phyloP scores from a whole-genome alignment of 1,140 invertebrate species.

The Coptotermes formosanus region DNA sequence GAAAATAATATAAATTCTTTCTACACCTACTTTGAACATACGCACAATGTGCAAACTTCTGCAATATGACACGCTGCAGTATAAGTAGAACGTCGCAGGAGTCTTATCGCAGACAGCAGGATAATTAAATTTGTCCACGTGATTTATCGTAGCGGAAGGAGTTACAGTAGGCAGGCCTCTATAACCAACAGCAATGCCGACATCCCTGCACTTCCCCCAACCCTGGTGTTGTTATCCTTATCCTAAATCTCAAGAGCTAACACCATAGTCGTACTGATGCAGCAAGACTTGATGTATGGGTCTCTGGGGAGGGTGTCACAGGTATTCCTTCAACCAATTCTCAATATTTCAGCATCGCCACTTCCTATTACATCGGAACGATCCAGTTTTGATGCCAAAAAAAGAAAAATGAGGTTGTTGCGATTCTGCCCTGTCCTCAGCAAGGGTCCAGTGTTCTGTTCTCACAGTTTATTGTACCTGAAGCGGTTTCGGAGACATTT shows the following conservation, averaged over 20 bases:
- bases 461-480: no score
- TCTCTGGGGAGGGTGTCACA: slow-evolving; percentile 38
- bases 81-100: slow-evolving; percentile 34
- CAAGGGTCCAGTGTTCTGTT: no score
- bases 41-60: not conserved
- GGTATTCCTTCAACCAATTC: not conserved
- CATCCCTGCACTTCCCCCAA: not conserved
- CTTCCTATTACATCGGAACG: not conserved
- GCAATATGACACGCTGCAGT: not conserved
- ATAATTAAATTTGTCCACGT: slow-evolving; percentile 59
- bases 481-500: no score
- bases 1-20: no score
- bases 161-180: no score
- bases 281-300: slow-evolving; percentile 45
- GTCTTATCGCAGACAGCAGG: slow-evolving; percentile 57
- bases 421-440: not conserved
- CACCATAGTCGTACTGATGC: no score
- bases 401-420: not conserved
- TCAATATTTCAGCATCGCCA: not conserved
- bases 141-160: slow-evolving; percentile 48
- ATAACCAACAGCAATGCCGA: not conserved
- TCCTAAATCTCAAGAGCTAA: slow-evolving; percentile 40
- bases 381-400: not conserved
- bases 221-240: slow-evolving; percentile 42
- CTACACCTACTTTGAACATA: not conserved